Conservation (phyloP, 1,140 invertebrate species). For the Procambarus clarkii region DNA sequence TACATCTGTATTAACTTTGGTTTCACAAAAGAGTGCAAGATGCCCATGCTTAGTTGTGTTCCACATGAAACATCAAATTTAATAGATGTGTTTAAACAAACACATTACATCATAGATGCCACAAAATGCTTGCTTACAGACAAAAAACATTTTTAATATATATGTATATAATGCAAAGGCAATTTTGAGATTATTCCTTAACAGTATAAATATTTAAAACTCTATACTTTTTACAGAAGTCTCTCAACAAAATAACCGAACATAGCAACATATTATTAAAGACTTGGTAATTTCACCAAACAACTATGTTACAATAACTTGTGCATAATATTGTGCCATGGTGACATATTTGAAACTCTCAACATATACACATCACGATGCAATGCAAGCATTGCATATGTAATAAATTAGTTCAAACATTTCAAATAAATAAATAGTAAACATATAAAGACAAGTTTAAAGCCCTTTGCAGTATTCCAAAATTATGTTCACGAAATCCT, state of each 20-base stretch:
- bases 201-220: background rate
- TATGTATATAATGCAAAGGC: background rate
- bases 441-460: background rate
- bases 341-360: background rate
- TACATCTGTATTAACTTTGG: background rate
- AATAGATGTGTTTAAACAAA: background rate
- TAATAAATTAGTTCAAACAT: constrained; percentile 3
- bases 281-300: background rate
- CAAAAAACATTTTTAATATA: background rate
- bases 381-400: background rate
- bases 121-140: background rate
- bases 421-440: background rate
- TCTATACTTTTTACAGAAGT: background rate
- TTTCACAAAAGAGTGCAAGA: background rate
- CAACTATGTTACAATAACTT: background rate
- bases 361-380: background rate
- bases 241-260: background rate
- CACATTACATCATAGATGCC: background rate
- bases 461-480: background rate
- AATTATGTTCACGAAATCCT: background rate
- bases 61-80: background rate
- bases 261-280: background rate
- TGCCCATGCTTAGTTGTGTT: background rate
- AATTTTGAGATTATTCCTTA: background rate
- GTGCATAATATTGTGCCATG: constrained; percentile 1